These are phyloP conservation scores for Tupaia tana DNA, from an alignment of 2,113 vertebrate species.

Conservation along the genomic window DNA sequence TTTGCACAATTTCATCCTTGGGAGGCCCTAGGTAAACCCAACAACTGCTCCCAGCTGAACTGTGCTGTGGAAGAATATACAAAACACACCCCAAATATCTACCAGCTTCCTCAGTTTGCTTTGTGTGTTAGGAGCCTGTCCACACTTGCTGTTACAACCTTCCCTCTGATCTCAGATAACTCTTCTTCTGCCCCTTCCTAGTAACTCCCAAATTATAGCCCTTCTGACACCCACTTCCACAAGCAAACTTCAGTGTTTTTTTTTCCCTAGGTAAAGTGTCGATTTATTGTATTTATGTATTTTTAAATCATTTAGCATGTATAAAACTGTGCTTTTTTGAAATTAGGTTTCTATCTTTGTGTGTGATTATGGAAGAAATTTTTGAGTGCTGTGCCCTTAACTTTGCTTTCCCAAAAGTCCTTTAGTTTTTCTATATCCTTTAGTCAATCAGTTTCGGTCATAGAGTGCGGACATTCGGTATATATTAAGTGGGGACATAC, in stretches of 20 bases:
- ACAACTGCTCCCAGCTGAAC: background rate
- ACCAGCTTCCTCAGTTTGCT: background rate
- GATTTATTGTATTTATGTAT: background rate
- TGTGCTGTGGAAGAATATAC: slow-evolving; percentile 21
- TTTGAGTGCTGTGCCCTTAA: background rate
- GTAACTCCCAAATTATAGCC: background rate
- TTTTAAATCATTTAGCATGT: background rate
- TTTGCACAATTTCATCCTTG: background rate
- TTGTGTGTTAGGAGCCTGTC: background rate
- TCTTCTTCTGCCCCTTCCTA: background rate
- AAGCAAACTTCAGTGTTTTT: background rate
- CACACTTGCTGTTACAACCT: background rate
- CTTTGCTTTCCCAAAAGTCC: background rate
- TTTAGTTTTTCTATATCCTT: background rate
- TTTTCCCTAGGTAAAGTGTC: background rate
- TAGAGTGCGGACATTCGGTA: no score
- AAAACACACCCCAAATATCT: background rate
- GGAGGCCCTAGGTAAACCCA: background rate
- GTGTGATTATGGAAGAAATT: background rate
- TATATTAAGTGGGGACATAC: no score
- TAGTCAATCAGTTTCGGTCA: no score
- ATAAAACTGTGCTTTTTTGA: slow-evolving; percentile 28
- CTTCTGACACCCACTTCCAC: background rate
- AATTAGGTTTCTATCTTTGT: background rate
- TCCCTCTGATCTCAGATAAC: background rate